Conservation (phyloP, 2,888 invertebrate species). For the Agapetus fuscipes region DNA sequence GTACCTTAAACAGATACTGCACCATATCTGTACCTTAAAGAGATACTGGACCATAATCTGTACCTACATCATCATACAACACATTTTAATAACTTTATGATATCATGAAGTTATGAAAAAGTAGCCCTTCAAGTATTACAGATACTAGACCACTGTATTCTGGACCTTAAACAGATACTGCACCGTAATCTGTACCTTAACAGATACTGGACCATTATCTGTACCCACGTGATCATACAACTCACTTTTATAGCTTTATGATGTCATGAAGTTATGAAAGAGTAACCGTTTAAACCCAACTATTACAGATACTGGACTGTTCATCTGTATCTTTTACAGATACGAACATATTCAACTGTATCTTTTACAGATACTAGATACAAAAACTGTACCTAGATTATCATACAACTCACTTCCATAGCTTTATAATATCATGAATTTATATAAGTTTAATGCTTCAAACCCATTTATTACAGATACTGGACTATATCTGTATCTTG, state of each 20-base stretch:
- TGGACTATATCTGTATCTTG: neutral
- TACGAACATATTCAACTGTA: neutral
- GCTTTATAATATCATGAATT: too few relatives aligned
- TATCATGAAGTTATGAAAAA: too few relatives aligned
- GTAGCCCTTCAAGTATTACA: constrained; percentile 47
- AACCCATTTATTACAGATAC: constrained; percentile 86
- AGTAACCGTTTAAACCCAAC: constrained; percentile 87
- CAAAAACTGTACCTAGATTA: too few relatives aligned
- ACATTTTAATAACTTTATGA: too few relatives aligned
- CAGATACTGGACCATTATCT: neutral
- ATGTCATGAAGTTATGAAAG: constrained; percentile 75
- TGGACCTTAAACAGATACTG: neutral
- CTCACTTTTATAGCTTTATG: too few relatives aligned
- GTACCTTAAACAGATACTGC: neutral
- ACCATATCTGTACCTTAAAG: neutral
- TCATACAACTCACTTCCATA: too few relatives aligned
- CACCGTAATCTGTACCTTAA: neutral
- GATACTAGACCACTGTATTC: neutral
- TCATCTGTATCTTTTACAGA: neutral
- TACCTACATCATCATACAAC: too few relatives aligned
- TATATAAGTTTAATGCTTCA: constrained; percentile 84
- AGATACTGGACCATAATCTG: neutral
- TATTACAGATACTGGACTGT: constrained; percentile 69
- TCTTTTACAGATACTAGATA: neutral
- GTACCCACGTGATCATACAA: too few relatives aligned